Evolutionary conservation across 2,888 invertebrate genomes (phyloP), one percentile per base, ranked within the genome.

Genomic region (Hydropsyche betteni): DNA sequence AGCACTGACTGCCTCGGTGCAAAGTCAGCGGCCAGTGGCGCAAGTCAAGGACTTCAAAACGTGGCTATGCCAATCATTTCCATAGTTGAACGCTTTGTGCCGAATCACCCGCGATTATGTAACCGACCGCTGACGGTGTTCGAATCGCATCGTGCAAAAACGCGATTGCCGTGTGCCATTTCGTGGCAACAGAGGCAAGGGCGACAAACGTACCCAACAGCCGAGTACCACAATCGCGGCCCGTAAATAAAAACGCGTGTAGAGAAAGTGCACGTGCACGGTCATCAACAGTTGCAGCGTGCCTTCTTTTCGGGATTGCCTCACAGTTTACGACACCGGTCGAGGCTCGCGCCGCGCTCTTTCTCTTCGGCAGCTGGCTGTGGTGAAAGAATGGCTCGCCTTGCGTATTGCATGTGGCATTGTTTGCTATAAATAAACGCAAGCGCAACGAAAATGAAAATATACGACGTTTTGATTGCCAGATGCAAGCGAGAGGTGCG

Each of bases 51-150:
- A 78, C 75, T 76, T 50, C 68, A 24, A 24, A 24, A 24, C 24
- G 24, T 24, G 71, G 58, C 78, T 75, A 10, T 10, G 78, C 78
- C 78, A 78, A 78, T 78, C 78, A 78, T 78, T 72, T 76, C 76
- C 74, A 78, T 64, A 71, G 70, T 69, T 71, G 72, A 69, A 75
- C 33, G 44, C 75, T 70, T 68, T 64, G 75, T 70, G 74, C 74
- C 71, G 58, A 75, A 64, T 76, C 72, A 51, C 73, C 24, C 44
- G 44, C 44, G 75, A 73, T 78, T 78, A 78, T 78, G 76, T 75
- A 76, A 78, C 52, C 68, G 69, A 44, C 68, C 50, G 50, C 71
- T 71, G 52, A 75, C 58, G 75, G 53, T 72, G 72, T 24, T 24
- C 24, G 44, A 76, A 73, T 69, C 72, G 68, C 53, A 24, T 24